Evolutionary conservation across 2,888 invertebrate species (phyloP), one percentile per base, ranked within the genome.

Genomic region (Leucozona laternaria): DNA sequence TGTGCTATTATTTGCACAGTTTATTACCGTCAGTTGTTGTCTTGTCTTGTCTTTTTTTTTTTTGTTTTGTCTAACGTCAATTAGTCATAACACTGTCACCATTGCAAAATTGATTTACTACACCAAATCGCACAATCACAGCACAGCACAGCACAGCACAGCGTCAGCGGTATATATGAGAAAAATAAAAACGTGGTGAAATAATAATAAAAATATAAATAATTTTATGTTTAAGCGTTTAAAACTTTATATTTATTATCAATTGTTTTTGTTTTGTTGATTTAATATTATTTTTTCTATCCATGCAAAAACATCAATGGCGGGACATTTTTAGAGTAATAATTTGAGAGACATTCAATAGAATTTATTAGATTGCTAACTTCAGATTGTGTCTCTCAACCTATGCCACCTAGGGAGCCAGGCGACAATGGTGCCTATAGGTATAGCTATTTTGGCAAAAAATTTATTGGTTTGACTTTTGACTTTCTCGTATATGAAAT

Each of bases 61-160:
- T 78, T 75, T 64, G 50, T 50, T 11, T 60, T 73, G 70, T 71
- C 58, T 71, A 75, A 84, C 64, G 79, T 48, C 79, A 84, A 84
- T 84, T 84, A 84, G 79, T 79, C 83, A 84, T 84, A 84, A 68
- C 53, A 48, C 70, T 75, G 79, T 70, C 83, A 70, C 64, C 73
- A 55, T 71, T 84, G 75, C 45, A 58, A 64, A 79, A 79, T 64
- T 79, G 83, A 84, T 84, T 84, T 84, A 84, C 75, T 71, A 75
- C 79, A 55, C 70, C 70, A 75, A 48, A 75, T 22, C 48, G 62
- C 28, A 57, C 66, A 68, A 37, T 34, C 48, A 53, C 34, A n/a
- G n/a, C n/a, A n/a, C n/a, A n/a, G n/a, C n/a, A n/a, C n/a, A n/a
- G n/a, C n/a, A n/a, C n/a, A n/a, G n/a, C n/a, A n/a, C n/a, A n/a